Evolutionary conservation across 2,888 invertebrate species (phyloP).

Genomic region (Ochropacha duplaris): DNA sequence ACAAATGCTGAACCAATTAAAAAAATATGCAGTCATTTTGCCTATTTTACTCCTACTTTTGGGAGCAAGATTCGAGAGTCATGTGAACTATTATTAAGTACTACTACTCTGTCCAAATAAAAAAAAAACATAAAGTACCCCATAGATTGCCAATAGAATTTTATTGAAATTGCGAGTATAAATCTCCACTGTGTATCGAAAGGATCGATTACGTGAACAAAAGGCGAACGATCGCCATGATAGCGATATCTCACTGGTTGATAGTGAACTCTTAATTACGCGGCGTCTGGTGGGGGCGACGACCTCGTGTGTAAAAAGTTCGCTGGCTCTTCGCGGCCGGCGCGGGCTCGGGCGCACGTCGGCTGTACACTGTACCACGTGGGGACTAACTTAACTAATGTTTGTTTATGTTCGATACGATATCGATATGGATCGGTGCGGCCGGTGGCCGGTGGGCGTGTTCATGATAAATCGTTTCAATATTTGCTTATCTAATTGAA

Average conservation of each 20-base stretch:
- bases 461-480: slow-evolving; percentile 9
- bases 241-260: slow-evolving; percentile 18
- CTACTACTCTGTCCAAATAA: too few species aligned
- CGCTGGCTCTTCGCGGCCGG: slow-evolving; percentile 18
- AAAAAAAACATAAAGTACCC: too few species aligned
- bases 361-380: slow-evolving; percentile 27
- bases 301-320: slow-evolving; percentile 43
- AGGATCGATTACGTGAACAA: slow-evolving; percentile 8
- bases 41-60: neutral
- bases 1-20: neutral
- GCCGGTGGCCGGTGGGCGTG: neutral
- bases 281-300: slow-evolving; percentile 24
- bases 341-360: slow-evolving; percentile 6
- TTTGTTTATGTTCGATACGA: slow-evolving; percentile 27
- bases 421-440: slow-evolving; percentile 15
- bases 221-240: slow-evolving; percentile 6
- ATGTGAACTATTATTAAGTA: too few species aligned
- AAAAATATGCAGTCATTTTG: neutral
- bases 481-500: slow-evolving; percentile 9
- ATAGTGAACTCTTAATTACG: slow-evolving; percentile 50
- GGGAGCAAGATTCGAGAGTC: too few species aligned
- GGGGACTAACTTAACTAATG: slow-evolving; percentile 17
- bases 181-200: slow-evolving; percentile 2
- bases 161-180: too few species aligned
- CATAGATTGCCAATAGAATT: too few species aligned